Evolutionary conservation across 2,113 vertebrate genomes (phyloP).

Genomic region (Cathartes aura): DNA sequence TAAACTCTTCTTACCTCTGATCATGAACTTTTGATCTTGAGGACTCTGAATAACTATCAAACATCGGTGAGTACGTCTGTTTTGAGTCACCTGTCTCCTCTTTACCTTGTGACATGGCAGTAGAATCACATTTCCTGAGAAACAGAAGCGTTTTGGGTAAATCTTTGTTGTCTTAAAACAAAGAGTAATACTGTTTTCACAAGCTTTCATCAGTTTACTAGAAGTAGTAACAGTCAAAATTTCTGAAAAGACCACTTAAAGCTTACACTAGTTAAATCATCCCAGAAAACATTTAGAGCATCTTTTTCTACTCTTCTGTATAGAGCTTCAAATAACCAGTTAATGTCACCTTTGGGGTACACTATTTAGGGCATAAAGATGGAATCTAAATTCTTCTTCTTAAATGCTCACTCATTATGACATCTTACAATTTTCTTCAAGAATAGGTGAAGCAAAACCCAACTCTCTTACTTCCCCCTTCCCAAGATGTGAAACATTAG

Average conservation of each 20-base stretch:
- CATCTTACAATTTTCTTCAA: not conserved
- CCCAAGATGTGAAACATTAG: not conserved
- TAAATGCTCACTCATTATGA: not conserved
- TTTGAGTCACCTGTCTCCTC: conserved; percentile 65
- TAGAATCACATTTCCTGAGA: conserved; percentile 78
- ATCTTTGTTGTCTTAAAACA: not conserved
- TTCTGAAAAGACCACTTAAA: not conserved
- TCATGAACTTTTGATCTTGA: conserved; percentile 81
- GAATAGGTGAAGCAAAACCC: not conserved
- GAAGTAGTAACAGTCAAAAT: not conserved
- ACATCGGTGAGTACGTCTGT: conserved; percentile 71
- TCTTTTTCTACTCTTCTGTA: not conserved
- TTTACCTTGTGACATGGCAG: conserved; percentile 59
- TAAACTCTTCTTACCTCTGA: conserved; percentile 78
- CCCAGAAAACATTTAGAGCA: not conserved
- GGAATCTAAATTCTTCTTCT: not conserved
- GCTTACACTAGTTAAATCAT: not conserved
- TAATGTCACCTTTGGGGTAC: accelerated
- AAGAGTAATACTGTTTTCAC: not conserved
- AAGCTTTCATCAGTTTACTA: not conserved
- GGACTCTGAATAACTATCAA: conserved; percentile 82
- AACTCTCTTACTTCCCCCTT: not conserved
- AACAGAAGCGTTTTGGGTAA: not conserved
- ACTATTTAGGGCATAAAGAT: not conserved
- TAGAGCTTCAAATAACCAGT: not conserved